Base-by-base conservation (phyloP, 2,113 vertebrate species). In the Progne subis region DNA sequence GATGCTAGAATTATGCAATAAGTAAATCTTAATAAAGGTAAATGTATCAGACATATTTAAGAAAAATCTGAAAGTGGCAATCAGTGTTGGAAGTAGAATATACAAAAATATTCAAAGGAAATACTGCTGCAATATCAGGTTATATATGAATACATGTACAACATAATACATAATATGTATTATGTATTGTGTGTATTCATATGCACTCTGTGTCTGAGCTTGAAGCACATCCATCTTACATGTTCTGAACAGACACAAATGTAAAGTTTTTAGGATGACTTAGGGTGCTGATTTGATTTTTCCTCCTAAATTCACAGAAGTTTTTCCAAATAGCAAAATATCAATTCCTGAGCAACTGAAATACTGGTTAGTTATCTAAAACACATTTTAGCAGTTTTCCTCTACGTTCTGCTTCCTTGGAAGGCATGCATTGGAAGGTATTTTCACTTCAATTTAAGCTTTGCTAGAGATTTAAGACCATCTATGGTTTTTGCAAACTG, bases 281-380 rank as follows among this genome's bases (percentile, higher is more conserved):
- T 26, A 64, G 0, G 0, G 50, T 3, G 0, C 2, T 60, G 19
- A 17, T 24, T 74, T 67, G 43, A 84, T 85, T 31, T 8, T 15
- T 43, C 6, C 59, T 65, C 12, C 28, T 80, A 34, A 82, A 76
- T 72, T 82, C 41, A 60, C 10, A 56, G 18, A 60, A 41, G 3
- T 67, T 67, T 67, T 78, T 56, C 24, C 39, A 56, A 61, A 70
- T 39, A 56, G 17, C 18, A 86, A 63, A 95, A 44, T 20, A 3
- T 47, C 24, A 56, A 2, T 37, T 71, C 8, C 3, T 7, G 31
- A 79, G n/a, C 19, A 41, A 61, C 11, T 26, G 46, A 6, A 65
- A 1, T 34, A 34, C 15, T 32, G 2, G 5, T 72, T 52, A 56
- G 18, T 70, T 71, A 64, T 8, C 15, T 52, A 21, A 86, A 92